phyloP scores from a whole-genome alignment of 2,113 vertebrate species.

The Nothobranchius kuhntae region DNA sequence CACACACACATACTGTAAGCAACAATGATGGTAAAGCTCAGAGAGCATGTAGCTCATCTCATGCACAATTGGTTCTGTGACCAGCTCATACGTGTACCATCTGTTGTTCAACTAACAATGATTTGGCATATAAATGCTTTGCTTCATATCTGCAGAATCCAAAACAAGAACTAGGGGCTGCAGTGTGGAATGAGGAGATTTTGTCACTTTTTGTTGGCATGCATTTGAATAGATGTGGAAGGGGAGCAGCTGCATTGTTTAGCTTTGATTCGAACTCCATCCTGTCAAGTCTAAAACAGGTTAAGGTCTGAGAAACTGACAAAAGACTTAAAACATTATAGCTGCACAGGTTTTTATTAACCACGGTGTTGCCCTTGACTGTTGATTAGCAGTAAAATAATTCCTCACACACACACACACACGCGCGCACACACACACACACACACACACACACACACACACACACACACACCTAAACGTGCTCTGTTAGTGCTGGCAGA shows the following conservation, averaged over 20 bases:
- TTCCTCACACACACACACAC: constrained; percentile 17
- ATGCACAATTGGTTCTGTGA: constrained; percentile 53
- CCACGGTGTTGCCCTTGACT: background rate
- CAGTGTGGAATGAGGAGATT: background rate
- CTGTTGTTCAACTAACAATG: constrained; percentile 33
- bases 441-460: no score
- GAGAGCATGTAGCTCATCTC: constrained; percentile 37
- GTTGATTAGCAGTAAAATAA: constrained; percentile 28
- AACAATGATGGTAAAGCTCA: constrained; percentile 38
- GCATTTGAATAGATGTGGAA: background rate
- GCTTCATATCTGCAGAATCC: constrained; percentile 4
- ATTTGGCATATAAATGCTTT: constrained; percentile 27
- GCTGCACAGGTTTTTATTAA: background rate
- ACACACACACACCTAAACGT: background rate
- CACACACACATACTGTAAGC: constrained; percentile 27
- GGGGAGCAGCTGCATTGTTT: background rate
- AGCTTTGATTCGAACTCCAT: background rate
- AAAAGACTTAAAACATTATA: no score
- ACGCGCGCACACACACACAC: constrained; percentile 7
- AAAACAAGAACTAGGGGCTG: background rate
- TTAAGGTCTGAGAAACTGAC: background rate
- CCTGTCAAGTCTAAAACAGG: background rate
- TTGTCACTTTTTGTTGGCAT: constrained; percentile 5
- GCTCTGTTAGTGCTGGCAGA: constrained; percentile 52
- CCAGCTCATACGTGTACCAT: constrained; percentile 61